Conservation (phyloP, 2,797 vertebrate species). For the Hyperoplus lanceolatus region DNA sequence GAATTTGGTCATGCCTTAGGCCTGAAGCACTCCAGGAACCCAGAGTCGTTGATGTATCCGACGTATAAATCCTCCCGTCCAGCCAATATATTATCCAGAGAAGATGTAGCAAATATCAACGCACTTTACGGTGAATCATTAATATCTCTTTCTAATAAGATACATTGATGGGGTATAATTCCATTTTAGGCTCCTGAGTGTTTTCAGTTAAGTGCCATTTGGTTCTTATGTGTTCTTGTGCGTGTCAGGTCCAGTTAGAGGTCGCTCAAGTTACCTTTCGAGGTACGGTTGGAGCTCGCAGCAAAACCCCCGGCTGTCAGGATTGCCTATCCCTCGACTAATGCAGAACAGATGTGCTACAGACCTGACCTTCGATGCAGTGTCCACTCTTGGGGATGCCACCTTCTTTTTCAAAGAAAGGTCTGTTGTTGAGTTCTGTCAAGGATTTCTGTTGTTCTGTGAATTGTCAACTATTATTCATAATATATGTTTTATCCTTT, state of each 20-base stretch:
- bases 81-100: slow-evolving; percentile 79
- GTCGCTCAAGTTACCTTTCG: slow-evolving; percentile 37
- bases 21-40: slow-evolving; percentile 85
- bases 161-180: background rate
- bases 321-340: slow-evolving; percentile 56
- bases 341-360: slow-evolving; percentile 77
- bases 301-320: slow-evolving; percentile 59
- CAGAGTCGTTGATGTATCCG: slow-evolving; percentile 87
- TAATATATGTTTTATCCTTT: background rate
- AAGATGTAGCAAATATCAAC: slow-evolving; percentile 85
- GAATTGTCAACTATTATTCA: background rate
- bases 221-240: background rate
- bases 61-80: slow-evolving; percentile 76
- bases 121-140: slow-evolving; percentile 84
- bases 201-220: background rate
- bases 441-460: background rate
- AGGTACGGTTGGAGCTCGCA: slow-evolving; percentile 62
- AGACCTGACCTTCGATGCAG: slow-evolving; percentile 80
- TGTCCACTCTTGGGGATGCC: slow-evolving; percentile 75
- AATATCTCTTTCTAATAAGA: background rate
- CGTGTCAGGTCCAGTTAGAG: slow-evolving; percentile 67
- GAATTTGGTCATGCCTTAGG: slow-evolving; percentile 90
- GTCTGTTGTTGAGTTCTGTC: slow-evolving; percentile 33
- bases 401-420: slow-evolving; percentile 81
- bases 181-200: background rate